Evolutionary conservation across 2,888 invertebrate species (phyloP), one percentile per base, ranked within the genome.

Genomic region (Erpobdella octoculata): DNA sequence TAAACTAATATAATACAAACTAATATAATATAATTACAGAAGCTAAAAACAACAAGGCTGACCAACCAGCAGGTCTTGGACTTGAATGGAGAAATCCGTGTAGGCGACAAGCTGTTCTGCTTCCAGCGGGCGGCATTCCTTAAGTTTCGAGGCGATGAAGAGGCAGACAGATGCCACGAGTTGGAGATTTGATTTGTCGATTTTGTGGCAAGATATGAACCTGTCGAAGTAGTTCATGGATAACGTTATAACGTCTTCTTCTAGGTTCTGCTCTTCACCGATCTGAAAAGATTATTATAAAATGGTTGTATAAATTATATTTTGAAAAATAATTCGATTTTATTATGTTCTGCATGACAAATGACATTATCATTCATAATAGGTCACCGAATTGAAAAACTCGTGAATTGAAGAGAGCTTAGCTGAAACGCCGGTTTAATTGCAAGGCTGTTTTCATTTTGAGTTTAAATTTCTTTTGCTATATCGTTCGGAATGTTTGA

Each of bases 191-290:
- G 64, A 72, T 85, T 91, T 91, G 78, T 89, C 87, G 80, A 94
- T 90, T 73, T 88, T 87, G 82, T 90, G 90, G 74, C 88, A 87
- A 81, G 90, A 90, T 79, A 96, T 87, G 86, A 93, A 93, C 82
- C 95, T 88, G 86, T 96, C 95, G 87, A 96, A 86, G 85, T 91
- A 92, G 82, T 91, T 91, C 84, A 94, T 89, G 71, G 95, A 91
- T 81, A 95, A 86, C 62, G 91, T 89, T 82, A 93, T 94, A 76
- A 96, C 93, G 83, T 92, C 92, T 81, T 92, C 91, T 84, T 93
- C 92, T 82, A 92, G 91, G 79, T 89, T 88, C 82, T 92, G 91
- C 82, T 92, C 93, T 82, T 92, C 92, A 85, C 93, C 93, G 78
- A 95, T 92, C 94, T 94, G 87, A 28, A 31, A 25, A 35, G 21